Base-by-base conservation (phyloP, 2,113 vertebrate genomes). In the Myotis brandtii region DNA sequence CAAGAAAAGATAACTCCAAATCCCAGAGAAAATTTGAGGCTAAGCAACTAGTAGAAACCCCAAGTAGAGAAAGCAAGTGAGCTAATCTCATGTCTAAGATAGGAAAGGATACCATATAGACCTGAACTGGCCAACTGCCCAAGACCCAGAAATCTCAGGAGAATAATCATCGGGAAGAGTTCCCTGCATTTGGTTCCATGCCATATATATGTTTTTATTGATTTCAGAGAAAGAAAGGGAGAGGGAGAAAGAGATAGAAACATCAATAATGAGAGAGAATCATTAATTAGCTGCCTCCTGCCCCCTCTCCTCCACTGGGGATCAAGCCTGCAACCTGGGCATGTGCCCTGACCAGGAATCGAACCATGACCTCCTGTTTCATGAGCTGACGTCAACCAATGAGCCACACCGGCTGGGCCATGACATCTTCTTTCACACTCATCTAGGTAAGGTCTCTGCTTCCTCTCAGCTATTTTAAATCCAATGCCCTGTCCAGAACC, bases 61-160 rank as follows among this genome's bases (percentile, higher is more conserved):
- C 48, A 72, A 21, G 54, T 34, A 77, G 9, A 11, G 23, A 56
- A 30, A 95, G n/a, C 37, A 59, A 2, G 8, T 46, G 2, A 72
- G 12, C 4, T 59, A 54, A 87, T 80, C 50, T 87, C 37, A 5
- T 76, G 14, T 52, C 37, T 59, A 77, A 64, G 56, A 40, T 46
- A 80, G 86, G 18, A 77, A 94, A 92, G 86, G 27, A 77, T 92
- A 92, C 20, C 12, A 93, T 34, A 79, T 23, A 62, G 23, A 23
- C 6, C 9, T 7, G 3, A 20, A 34, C 6, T 76, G 40, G 10
- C 9, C 75, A 73, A 46, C 10, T 54, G 13, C 12, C 21, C 25
- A 43, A 76, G 21, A 88, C 37, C 18, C 73, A 82, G 46, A 77
- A 70, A 66, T 54, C 54, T 6, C 30, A 8, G 30, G n/a, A 69